A percentile compares a stretch with the other conserved stretches of the same genome.
Evolutionary conservation across 2,888 invertebrate species (phyloP).

Genomic region (Eledone cirrhosa): DNA sequence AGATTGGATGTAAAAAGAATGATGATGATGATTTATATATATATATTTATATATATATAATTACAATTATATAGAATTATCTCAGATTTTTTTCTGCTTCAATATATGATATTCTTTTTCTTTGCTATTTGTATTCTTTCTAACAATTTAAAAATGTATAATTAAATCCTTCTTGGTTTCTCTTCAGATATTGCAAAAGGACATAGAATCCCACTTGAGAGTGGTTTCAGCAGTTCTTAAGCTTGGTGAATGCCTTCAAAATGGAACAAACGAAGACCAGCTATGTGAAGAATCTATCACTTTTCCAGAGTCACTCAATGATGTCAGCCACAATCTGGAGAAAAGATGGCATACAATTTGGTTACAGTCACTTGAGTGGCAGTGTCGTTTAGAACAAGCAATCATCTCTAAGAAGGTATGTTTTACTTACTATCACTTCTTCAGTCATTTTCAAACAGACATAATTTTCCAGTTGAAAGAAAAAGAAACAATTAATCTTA

Average conservation of each 20-base stretch:
- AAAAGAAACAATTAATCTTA: no score
- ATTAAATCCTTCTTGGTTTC: conserved; percentile 24
- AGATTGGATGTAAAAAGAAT: no score
- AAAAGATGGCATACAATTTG: conserved; percentile 90
- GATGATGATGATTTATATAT: no score
- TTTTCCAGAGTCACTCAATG: conserved; percentile 58
- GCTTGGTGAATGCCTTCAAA: conserved; percentile 63
- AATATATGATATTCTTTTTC: neutral
- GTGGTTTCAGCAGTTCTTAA: conserved; percentile 66
- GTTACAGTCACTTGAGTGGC: conserved; percentile 89
- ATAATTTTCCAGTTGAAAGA: no score
- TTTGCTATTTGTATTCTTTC: neutral
- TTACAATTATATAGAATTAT: no score
- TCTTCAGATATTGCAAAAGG: conserved; percentile 86
- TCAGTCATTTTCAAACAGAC: no score
- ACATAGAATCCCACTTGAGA: conserved; percentile 82
- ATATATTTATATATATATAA: no score
- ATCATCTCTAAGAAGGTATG: conserved; percentile 53
- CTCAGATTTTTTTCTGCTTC: no score
- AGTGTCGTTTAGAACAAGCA: conserved; percentile 83
- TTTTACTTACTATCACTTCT: no score
- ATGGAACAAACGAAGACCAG: conserved; percentile 33
- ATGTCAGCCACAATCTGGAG: conserved; percentile 79
- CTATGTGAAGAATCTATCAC: conserved; percentile 36
- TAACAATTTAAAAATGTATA: neutral